Evolutionary conservation across 2,888 invertebrate genomes (phyloP).

Genomic region (Troides helena): DNA sequence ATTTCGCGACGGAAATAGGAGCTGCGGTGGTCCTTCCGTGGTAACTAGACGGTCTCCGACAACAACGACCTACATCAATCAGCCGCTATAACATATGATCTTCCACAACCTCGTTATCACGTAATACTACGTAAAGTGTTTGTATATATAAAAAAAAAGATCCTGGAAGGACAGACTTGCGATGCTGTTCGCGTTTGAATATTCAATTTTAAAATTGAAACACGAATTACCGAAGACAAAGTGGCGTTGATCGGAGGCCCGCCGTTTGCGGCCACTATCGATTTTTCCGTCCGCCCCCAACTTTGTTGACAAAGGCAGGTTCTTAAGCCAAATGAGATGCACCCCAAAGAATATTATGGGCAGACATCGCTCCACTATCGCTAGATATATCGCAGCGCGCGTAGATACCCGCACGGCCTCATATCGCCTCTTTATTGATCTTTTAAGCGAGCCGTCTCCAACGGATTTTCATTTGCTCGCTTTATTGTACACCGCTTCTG

Average conservation of each 20-base stretch:
- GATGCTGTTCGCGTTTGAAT: too few relatives aligned
- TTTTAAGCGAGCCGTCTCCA: constrained; percentile 35
- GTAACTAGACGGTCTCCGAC: too few relatives aligned
- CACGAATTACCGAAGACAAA: constrained; percentile 62
- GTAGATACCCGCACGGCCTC: constrained; percentile 37
- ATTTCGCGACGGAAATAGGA: too few relatives aligned
- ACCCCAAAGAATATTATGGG: constrained; percentile 81
- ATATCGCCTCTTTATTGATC: constrained; percentile 44
- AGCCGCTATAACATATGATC: too few relatives aligned
- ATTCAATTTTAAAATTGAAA: constrained; percentile 52
- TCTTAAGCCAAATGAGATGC: constrained; percentile 81
- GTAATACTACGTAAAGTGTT: too few relatives aligned
- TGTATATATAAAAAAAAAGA: too few relatives aligned
- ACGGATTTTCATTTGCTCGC: constrained; percentile 33
- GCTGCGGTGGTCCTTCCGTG: too few relatives aligned
- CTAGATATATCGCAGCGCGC: constrained; percentile 38
- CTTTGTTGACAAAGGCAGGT: constrained; percentile 80
- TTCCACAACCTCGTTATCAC: too few relatives aligned
- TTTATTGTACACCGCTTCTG: constrained; percentile 33
- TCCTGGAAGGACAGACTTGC: too few relatives aligned
- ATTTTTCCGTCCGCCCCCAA: constrained; percentile 75
- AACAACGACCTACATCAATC: too few relatives aligned
- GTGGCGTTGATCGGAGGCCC: constrained; percentile 60
- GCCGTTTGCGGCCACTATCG: constrained; percentile 71
- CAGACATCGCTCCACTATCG: constrained; percentile 72